Evolutionary conservation across 2,113 vertebrate genomes (phyloP).

Genomic region (Herpetotheres cachinnans): DNA sequence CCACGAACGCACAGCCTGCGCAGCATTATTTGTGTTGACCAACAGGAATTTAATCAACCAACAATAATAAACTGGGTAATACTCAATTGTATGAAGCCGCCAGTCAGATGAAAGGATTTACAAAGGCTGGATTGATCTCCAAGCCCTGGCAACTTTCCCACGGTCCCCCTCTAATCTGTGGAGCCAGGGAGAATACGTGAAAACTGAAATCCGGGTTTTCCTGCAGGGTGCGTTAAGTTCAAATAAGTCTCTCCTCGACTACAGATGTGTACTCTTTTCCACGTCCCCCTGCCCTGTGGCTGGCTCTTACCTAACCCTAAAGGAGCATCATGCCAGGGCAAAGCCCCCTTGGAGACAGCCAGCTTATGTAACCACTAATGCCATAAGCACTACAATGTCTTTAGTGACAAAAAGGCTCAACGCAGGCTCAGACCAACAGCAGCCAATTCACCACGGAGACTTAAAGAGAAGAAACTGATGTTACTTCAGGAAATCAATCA

Average conservation of each 20-base stretch:
- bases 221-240: not conserved
- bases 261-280: not conserved
- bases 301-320: constrained; percentile 34
- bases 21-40: constrained; percentile 66
- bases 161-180: constrained; percentile 44
- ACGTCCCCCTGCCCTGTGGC: not conserved
- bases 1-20: not conserved
- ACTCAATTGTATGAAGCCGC: constrained; percentile 52
- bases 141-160: constrained; percentile 70
- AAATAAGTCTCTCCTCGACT: not conserved
- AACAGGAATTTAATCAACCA: constrained; percentile 68
- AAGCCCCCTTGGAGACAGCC: constrained; percentile 7
- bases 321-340: constrained; percentile 20
- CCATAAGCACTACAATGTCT: constrained; percentile 37
- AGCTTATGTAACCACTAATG: constrained; percentile 51
- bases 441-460: not conserved
- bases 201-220: not conserved
- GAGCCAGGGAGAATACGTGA: constrained; percentile 20
- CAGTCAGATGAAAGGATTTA: constrained; percentile 70
- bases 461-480: not conserved
- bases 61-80: constrained; percentile 70
- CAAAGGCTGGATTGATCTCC: constrained; percentile 63
- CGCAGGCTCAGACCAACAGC: not conserved
- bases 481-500: not conserved
- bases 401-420: constrained; percentile 52